Percentiles rank a stretch among this genome's conserved stretches.
These are phyloP conservation scores for Hydropotes inermis DNA, from an alignment of 2,113 vertebrate genomes.

Conservation along the genomic window DNA sequence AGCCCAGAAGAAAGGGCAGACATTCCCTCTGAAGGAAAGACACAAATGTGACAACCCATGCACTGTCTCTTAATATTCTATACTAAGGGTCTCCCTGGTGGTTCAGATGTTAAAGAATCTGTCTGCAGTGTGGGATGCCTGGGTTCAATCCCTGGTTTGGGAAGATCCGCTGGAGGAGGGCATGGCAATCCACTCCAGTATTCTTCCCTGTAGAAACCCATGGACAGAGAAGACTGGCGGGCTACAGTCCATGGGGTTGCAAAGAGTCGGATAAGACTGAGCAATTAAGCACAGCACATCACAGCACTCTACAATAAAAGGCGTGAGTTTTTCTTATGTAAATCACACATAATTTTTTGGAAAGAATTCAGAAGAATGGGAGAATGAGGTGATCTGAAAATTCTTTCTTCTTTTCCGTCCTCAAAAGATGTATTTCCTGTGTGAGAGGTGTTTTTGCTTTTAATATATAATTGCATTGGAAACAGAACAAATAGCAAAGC, in stretches of 20 bases:
- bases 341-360: not conserved
- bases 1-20: not conserved
- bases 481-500: conserved; percentile 8
- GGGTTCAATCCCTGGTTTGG: not conserved
- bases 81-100: not conserved
- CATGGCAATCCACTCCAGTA: not conserved
- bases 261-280: not conserved
- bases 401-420: conserved; percentile 55
- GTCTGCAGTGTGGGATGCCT: not conserved
- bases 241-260: not conserved
- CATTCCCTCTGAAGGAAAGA: not conserved
- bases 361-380: conserved; percentile 27
- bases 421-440: conserved; percentile 51
- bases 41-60: not conserved
- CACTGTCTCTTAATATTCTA: not conserved
- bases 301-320: not conserved
- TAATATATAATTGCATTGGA: not conserved
- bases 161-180: not conserved
- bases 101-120: not conserved
- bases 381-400: conserved; percentile 67
- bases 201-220: not conserved
- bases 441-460: not conserved
- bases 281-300: not conserved
- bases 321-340: not conserved
- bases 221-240: not conserved